A percentile compares a stretch with the other conserved stretches of the same genome.
Evolutionary conservation across 2,113 vertebrate species (phyloP).

Genomic region (Cromileptes altivelis): DNA sequence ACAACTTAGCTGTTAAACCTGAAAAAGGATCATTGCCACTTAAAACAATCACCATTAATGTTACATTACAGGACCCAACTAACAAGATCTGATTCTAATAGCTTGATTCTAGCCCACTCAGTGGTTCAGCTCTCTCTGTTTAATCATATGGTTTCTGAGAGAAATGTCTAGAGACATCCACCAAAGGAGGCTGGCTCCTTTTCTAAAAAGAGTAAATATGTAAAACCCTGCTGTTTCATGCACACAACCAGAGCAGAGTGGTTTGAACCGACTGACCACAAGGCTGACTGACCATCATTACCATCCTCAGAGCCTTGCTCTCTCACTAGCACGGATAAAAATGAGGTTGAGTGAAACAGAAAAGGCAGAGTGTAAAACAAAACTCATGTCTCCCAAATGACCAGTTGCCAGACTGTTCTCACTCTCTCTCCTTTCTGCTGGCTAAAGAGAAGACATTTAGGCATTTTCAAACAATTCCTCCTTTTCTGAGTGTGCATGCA

Average conservation of each 20-base stretch:
- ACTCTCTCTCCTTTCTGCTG: constrained; percentile 4
- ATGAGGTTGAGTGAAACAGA: constrained; percentile 26
- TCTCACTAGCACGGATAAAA: constrained; percentile 29
- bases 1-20: background rate
- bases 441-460: constrained; percentile 22
- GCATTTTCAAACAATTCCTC: constrained; percentile 23
- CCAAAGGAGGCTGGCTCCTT: constrained; percentile 16
- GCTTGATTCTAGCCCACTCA: constrained; percentile 23
- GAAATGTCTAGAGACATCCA: background rate
- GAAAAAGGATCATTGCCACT: constrained; percentile 28
- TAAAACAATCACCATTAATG: constrained; percentile 51
- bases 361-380: constrained; percentile 41
- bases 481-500: constrained; percentile 1
- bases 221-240: constrained; percentile 24
- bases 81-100: constrained; percentile 43
- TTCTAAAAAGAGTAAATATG: constrained; percentile 26
- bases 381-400: constrained; percentile 38
- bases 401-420: background rate
- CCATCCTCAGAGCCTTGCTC: constrained; percentile 6
- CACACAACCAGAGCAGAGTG: constrained; percentile 1
- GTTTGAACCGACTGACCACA: constrained; percentile 24
- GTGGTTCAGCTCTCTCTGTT: background rate
- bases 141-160: constrained; percentile 36
- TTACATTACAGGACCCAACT: constrained; percentile 24
- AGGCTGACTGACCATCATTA: constrained; percentile 49